Percentiles rank a stretch among this genome's conserved stretches.
phyloP scores from a whole-genome alignment of 2,113 vertebrate genomes.

The Lanius collurio region DNA sequence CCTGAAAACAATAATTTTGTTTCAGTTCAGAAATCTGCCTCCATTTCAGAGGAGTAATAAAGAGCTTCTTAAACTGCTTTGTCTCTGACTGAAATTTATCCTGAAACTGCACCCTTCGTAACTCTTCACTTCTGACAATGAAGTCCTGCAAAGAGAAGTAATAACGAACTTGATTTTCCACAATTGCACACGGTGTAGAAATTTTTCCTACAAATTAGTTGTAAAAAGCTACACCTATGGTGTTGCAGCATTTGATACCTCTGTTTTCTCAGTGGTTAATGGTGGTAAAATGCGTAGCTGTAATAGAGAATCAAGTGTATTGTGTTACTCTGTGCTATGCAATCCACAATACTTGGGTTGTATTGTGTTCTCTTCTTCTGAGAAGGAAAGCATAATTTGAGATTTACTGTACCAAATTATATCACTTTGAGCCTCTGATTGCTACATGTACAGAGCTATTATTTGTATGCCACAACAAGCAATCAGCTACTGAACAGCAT shows the following conservation, averaged over 20 bases:
- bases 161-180: neutral
- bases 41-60: neutral
- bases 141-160: neutral
- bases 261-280: neutral
- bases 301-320: neutral
- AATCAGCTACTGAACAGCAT: neutral
- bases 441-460: neutral
- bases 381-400: neutral
- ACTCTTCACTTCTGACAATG: neutral
- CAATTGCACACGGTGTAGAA: neutral
- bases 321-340: neutral
- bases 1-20: neutral
- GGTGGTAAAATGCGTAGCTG: neutral
- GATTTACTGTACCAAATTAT: neutral
- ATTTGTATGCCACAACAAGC: neutral
- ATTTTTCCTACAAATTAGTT: neutral
- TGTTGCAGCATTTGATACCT: neutral
- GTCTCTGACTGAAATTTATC: neutral
- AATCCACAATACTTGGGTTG: neutral
- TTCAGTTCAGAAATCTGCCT: neutral
- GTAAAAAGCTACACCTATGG: neutral
- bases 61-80: neutral
- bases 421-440: neutral
- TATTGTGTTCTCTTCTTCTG: neutral
- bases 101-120: neutral